Base-by-base conservation (phyloP, 1,140 invertebrate genomes). In the Lepidotrigona ventralis region DNA sequence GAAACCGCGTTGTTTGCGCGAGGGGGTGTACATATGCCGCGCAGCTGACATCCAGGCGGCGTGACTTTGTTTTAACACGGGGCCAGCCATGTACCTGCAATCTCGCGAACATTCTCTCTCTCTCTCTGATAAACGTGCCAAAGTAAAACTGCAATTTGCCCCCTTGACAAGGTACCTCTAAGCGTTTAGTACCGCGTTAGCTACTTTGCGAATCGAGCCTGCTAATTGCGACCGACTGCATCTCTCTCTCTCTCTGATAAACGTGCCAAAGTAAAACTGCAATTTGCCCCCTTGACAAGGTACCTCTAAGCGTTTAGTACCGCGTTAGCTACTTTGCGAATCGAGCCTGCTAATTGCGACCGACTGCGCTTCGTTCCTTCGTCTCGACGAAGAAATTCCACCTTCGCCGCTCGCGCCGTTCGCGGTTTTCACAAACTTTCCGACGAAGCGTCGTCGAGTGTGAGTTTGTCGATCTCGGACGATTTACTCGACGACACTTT, bases 1-100 rank as follows among this genome's bases (percentile, higher is more conserved):
- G n/a, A n/a, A n/a, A n/a, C n/a, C n/a, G n/a, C n/a, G 88, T 85
- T 87, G 89, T 90, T 91, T 90, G 90, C 90, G 84, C 79, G 85
- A 82, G 39, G 39, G 70, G 81, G 80, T 89, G 85, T 91, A 89
- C 87, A 91, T 89, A 84, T 58, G 82, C 76, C 53, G 64, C 72
- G 74, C 73, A 81, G 83, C 88, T 88, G 82, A 79, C 86, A 75
- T 84, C 69, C 69, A 29, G 39, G 68, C 84, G 33, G 77, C 69
- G 19, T 73, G 66, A 68, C 69, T 83, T 85, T 74, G 74, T 79
- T 73, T 63, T 68, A 72, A 81, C 79, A 79, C 76, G 77, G 39
- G 73, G 69, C 68, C 77, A 76, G 76, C 69, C 68, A 56, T 83
- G 77, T 79, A 72, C 76, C 76, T 51, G 82, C 76, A 83, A 72